Evolutionary conservation across 2,797 vertebrate species (phyloP).

Genomic region (Aphelocoma californica): DNA sequence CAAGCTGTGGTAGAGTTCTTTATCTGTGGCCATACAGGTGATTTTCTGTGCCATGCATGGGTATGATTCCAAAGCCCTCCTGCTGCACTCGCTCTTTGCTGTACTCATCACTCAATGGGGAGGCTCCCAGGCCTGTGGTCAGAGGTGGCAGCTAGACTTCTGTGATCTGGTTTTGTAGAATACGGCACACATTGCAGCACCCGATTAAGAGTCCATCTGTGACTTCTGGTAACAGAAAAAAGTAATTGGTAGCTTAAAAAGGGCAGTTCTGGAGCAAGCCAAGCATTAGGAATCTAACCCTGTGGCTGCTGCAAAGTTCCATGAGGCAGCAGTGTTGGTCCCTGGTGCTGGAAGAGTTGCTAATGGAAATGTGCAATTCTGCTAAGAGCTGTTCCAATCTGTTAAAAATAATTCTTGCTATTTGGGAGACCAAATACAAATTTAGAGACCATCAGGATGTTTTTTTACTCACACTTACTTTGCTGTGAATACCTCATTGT

Average conservation of each 20-base stretch:
- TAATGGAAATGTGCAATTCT: not conserved
- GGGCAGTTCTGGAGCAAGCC: not conserved
- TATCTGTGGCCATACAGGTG: not conserved
- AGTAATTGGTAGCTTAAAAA: not conserved
- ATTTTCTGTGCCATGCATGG: not conserved
- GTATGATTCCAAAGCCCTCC: not conserved
- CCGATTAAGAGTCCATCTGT: not conserved
- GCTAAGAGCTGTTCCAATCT: not conserved
- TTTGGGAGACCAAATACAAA: not conserved
- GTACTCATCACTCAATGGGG: not conserved
- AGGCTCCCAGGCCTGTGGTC: not conserved
- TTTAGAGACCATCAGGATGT: not conserved
- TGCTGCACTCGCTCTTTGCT: not conserved
- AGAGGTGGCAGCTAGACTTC: not conserved
- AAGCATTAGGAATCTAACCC: not conserved
- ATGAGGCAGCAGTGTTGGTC: not conserved
- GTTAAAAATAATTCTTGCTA: not conserved
- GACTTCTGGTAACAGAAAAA: not conserved
- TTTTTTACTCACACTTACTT: not conserved
- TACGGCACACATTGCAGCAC: not conserved
- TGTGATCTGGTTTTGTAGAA: not conserved
- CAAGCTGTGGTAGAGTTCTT: not conserved
- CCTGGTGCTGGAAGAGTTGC: not conserved
- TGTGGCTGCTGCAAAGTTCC: not conserved
- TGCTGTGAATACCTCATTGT: not conserved